Conservation (phyloP, 1,140 invertebrate species). For the Drosophila watanabei region DNA sequence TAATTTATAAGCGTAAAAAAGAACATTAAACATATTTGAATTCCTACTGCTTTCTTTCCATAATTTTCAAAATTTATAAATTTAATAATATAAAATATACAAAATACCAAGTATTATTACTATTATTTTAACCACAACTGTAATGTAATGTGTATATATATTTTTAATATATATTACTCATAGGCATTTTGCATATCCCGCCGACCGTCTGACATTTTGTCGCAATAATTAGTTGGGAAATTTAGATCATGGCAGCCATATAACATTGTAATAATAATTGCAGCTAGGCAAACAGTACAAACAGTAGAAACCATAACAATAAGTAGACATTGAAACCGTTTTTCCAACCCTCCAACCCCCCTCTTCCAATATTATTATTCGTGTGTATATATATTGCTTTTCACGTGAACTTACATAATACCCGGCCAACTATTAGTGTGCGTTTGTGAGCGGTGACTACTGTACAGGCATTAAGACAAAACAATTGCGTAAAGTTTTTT, state of each 20-base stretch:
- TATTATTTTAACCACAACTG: neutral
- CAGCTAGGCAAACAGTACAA: conserved; percentile 59
- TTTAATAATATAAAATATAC: neutral
- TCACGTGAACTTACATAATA: conserved; percentile 68
- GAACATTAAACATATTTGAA: too few species aligned
- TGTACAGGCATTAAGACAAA: conserved; percentile 20
- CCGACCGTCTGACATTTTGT: conserved; percentile 53
- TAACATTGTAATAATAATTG: conserved; percentile 74
- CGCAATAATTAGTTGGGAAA: conserved; percentile 74
- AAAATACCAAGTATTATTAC: neutral
- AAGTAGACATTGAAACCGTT: conserved; percentile 50
- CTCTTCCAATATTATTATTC: conserved; percentile 17
- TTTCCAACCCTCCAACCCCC: conserved; percentile 1
- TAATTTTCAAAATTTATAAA: neutral
- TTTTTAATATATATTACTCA: conserved; percentile 48
- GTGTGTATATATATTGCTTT: conserved; percentile 44
- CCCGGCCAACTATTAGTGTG: neutral
- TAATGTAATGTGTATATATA: conserved; percentile 1
- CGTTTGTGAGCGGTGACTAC: conserved; percentile 12
- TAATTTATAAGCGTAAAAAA: too few species aligned
- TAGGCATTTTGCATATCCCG: conserved; percentile 47
- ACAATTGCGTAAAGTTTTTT: conserved; percentile 49
- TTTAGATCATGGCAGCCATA: conserved; percentile 78
- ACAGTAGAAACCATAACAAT: conserved; percentile 33
- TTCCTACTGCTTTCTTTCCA: too few species aligned